Base-by-base conservation (phyloP, 2,888 invertebrate species). In the Acleris emargana region DNA sequence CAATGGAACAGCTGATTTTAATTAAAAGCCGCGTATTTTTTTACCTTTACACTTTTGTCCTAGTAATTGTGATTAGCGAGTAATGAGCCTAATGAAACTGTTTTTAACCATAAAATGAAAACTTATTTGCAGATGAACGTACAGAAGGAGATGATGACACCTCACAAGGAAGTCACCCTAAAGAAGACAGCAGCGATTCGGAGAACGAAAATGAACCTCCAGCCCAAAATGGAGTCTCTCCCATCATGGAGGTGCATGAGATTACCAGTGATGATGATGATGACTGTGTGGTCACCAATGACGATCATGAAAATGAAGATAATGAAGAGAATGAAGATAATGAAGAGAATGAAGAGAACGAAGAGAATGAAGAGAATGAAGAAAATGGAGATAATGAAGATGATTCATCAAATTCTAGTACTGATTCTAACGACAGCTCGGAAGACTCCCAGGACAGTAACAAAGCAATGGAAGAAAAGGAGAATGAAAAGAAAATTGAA, bases 381-480 rank as follows among this genome's bases (percentile, higher is more conserved):
- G 25, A 25, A 1, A 25, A 25, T 32, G 52, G 25, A 17, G 52
- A 52, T 28, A 93, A 90, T 70, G 94, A 94, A 74, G 50, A 87
- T 72, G 93, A 93, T 75, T 83, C 86, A 72, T 87, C 92, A 75
- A 83, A 95, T 94, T 71, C 96, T 93, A 89, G 87, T 82, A 80
- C 89, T 58, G 88, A 88, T 64, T 87, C 85, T 72, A 88, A 94
- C 94, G 80, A 91, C 93, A 80, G 95, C 94, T 72, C 96, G 93
- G 93, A 95, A 93, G 76, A 78, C 70, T 91, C 91, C 58, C 91
- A 90, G 68, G 86, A 86, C 67, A 89, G 84, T 69, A 84, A 82
- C 72, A 89, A 90, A 85, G 73, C 84, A 72, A 78, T 81, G 72
- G 94, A 95, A 78, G 93, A 93, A 68, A 91, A 80, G 73, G 94